Base-by-base conservation (phyloP, 2,113 vertebrate genomes). In the Bostrychus sinensis region DNA sequence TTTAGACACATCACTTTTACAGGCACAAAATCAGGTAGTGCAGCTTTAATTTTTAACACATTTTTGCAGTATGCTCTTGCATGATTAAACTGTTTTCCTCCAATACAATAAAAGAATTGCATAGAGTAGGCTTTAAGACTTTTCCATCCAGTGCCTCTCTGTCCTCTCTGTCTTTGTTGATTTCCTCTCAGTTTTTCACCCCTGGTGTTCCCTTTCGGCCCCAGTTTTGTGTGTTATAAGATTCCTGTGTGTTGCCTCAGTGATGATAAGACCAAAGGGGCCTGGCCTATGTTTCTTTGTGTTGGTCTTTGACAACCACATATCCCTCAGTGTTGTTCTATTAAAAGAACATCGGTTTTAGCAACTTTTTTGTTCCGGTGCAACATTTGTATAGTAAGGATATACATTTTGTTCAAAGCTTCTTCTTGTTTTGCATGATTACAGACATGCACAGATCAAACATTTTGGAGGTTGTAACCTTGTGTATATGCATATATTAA, bases 171-270 rank as follows among this genome's bases (percentile, higher is more conserved):
- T 45, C 16, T 7, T 13, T 11, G 25, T 32, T 30, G 36, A 25
- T 36, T 63, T 16, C 2, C n/a, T 22, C 36, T 57, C 30, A 64
- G 48, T 62, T 28, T 13, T 58, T 42, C n/a, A 11, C 60, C 30
- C 57, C 51, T 25, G 45, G 16, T 57, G 19, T 17, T 50, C 23
- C 48, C 41, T 56, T 19, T 45, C 16, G 37, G 25, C 20, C 48
- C 48, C 22, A 34, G 7, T 59, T 51, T 25, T 38, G 36, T 58
- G 23, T n/a, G 36, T 30, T 64, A 45, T 66, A 74, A 69, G 73
- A 77, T 70, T 75, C 58, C 61, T 79, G 43, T 45, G 19, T 37
- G 54, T 67, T 75, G 46, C 70, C 69, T 39, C 45, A 48, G 56
- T 70, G 68, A 83, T 72, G 74, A 77, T 69, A 46, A 76, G 19